Evolutionary conservation across 2,888 invertebrate species (phyloP).

Genomic region (Scaptomyza polygonia): DNA sequence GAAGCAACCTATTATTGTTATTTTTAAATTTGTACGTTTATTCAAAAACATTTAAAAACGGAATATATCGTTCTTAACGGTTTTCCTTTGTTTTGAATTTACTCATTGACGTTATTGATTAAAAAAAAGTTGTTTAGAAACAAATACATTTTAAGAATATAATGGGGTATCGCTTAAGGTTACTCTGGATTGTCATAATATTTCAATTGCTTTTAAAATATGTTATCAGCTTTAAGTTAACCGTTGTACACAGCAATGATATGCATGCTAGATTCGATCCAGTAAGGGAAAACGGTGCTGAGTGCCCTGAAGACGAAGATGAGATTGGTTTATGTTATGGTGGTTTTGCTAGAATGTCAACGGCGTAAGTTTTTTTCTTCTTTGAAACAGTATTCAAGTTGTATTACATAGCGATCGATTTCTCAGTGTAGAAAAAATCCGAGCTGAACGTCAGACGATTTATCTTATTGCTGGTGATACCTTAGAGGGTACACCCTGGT

Average conservation of each 20-base stretch:
- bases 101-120: too few relatives aligned
- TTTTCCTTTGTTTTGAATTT: too few relatives aligned
- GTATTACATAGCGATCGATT: background rate
- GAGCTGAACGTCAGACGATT: constrained; percentile 77
- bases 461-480: constrained; percentile 95
- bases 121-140: too few relatives aligned
- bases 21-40: background rate
- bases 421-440: constrained; percentile 25
- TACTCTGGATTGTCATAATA: constrained; percentile 6
- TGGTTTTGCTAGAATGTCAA: constrained; percentile 90
- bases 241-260: constrained; percentile 93
- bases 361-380: constrained; percentile 53
- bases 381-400: background rate
- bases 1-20: background rate
- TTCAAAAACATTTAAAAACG: background rate
- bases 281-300: constrained; percentile 88
- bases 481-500: constrained; percentile 94
- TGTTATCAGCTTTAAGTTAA: constrained; percentile 40
- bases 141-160: background rate
- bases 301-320: constrained; percentile 85
- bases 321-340: constrained; percentile 89
- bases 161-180: background rate
- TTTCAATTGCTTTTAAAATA: background rate
- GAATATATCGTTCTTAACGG: background rate
- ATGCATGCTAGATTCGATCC: constrained; percentile 93